phyloP scores from a whole-genome alignment of 2,888 invertebrate genomes.

The Trichopria drosophilae region DNA sequence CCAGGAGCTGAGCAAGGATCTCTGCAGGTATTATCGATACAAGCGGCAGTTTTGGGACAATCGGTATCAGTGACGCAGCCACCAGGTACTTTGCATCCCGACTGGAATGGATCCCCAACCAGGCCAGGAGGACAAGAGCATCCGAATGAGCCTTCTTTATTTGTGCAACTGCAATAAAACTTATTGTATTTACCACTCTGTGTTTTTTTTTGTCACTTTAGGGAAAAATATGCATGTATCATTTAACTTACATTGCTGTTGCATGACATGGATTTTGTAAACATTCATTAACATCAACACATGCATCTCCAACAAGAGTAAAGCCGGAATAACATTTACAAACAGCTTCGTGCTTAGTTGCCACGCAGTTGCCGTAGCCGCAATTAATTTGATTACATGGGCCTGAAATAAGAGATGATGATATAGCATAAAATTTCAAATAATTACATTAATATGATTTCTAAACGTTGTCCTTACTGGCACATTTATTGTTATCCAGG shows the following conservation, averaged over 20 bases:
- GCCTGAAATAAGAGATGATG: slow-evolving; percentile 59
- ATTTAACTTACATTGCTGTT: slow-evolving; percentile 65
- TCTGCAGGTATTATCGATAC: slow-evolving; percentile 73
- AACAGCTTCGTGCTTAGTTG: slow-evolving; percentile 70
- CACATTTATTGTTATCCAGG: slow-evolving; percentile 73
- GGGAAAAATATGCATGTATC: slow-evolving; percentile 12
- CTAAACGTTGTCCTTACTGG: slow-evolving; percentile 62
- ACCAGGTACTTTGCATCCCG: slow-evolving; percentile 80
- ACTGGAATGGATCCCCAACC: slow-evolving; percentile 74
- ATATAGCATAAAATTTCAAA: slow-evolving; percentile 6
- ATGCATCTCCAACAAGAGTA: slow-evolving; percentile 67
- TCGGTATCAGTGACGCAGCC: slow-evolving; percentile 80
- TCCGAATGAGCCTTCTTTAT: slow-evolving; percentile 75
- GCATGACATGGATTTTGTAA: slow-evolving; percentile 75
- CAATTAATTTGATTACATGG: slow-evolving; percentile 80
- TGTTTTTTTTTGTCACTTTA: too few relatives aligned
- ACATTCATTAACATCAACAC: slow-evolving; percentile 84
- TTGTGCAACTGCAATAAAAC: slow-evolving; percentile 66
- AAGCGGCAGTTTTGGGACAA: slow-evolving; percentile 77
- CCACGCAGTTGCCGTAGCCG: slow-evolving; percentile 78
- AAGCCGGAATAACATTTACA: slow-evolving; percentile 81
- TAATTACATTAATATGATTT: not conserved
- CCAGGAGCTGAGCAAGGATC: slow-evolving; percentile 73
- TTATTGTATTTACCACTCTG: too few relatives aligned
- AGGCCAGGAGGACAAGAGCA: slow-evolving; percentile 80